Percentiles rank a stretch among this genome's conserved stretches.
These are phyloP conservation scores for Solea senegalensis DNA, from an alignment of 2,113 vertebrate species.

Conservation along the genomic window DNA sequence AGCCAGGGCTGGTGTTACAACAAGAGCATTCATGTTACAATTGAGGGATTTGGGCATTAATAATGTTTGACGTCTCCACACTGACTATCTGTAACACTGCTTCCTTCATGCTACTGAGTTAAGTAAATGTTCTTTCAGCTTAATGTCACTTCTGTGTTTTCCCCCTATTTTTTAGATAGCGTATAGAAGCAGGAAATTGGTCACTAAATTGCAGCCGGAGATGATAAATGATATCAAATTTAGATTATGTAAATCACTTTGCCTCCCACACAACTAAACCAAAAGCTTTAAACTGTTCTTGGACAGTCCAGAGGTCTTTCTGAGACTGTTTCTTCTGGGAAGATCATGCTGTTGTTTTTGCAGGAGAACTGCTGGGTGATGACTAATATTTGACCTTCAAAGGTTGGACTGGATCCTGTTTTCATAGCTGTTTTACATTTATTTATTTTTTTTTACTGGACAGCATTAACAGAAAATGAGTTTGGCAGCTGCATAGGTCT, in stretches of 20 bases:
- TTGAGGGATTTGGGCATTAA: conserved; percentile 45
- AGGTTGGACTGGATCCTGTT: conserved; percentile 58
- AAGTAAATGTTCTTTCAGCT: conserved; percentile 53
- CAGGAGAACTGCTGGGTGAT: conserved; percentile 27
- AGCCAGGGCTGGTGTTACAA: conserved; percentile 4
- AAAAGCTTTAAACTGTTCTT: conserved; percentile 2
- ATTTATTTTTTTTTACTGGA: conserved; percentile 34
- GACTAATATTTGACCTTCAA: conserved; percentile 54
- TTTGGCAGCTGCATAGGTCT: conserved; percentile 28
- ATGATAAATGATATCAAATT: conserved; percentile 50
- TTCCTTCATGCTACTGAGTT: conserved; percentile 37
- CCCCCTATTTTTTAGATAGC: conserved; percentile 32
- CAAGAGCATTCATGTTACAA: conserved; percentile 6
- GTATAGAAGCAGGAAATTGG: conserved; percentile 48
- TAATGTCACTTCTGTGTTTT: conserved; percentile 46
- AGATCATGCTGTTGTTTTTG: conserved; percentile 28
- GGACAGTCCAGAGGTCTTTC: not conserved
- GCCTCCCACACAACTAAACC: conserved; percentile 12
- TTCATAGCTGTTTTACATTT: conserved; percentile 67
- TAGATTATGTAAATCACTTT: conserved; percentile 54
- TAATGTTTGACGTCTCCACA: conserved; percentile 41
- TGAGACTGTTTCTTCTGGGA: conserved; percentile 17
- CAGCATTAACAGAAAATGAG: conserved; percentile 52
- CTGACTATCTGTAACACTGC: conserved; percentile 40
- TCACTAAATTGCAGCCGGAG: conserved; percentile 46